Evolutionary conservation across 2,113 vertebrate genomes (phyloP).

Genomic region (Podilymbus podiceps): DNA sequence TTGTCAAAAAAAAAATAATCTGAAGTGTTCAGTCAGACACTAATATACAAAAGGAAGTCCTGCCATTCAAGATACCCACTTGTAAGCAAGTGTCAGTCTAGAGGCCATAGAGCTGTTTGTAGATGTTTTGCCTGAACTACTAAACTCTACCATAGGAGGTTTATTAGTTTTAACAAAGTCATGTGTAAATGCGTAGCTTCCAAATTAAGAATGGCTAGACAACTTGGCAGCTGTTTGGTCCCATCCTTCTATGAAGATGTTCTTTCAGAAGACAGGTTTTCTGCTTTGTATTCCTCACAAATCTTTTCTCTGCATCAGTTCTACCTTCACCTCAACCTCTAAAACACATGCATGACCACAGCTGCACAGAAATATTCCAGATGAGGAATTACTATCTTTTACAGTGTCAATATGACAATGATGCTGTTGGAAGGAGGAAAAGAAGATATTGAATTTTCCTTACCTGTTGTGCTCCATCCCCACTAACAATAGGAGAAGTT

Average conservation of each 20-base stretch:
- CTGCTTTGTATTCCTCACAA: not conserved
- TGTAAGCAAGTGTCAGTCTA: not conserved
- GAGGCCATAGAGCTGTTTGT: not conserved
- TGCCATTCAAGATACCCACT: not conserved
- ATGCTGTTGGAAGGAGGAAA: not conserved
- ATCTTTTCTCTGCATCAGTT: not conserved
- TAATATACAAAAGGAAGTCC: not conserved
- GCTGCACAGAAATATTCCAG: not conserved
- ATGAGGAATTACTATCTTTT: not conserved
- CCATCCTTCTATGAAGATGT: not conserved
- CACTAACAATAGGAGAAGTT: constrained; percentile 89
- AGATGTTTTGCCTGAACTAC: not conserved
- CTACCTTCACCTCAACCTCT: not conserved
- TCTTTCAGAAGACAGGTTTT: not conserved
- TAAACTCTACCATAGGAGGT: not conserved
- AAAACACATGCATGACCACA: not conserved
- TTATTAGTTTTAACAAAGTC: not conserved
- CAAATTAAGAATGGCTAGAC: not conserved
- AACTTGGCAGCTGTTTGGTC: not conserved
- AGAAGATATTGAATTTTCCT: constrained; percentile 21
- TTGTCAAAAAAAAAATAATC: not conserved
- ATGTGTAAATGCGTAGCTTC: not conserved
- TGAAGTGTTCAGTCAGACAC: not conserved
- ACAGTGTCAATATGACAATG: not conserved
- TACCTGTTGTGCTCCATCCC: constrained; percentile 96